Evolutionary conservation across 2,888 invertebrate genomes (phyloP), one percentile per base, ranked within the genome.

Genomic region (Nematopogon swammerdamellus): DNA sequence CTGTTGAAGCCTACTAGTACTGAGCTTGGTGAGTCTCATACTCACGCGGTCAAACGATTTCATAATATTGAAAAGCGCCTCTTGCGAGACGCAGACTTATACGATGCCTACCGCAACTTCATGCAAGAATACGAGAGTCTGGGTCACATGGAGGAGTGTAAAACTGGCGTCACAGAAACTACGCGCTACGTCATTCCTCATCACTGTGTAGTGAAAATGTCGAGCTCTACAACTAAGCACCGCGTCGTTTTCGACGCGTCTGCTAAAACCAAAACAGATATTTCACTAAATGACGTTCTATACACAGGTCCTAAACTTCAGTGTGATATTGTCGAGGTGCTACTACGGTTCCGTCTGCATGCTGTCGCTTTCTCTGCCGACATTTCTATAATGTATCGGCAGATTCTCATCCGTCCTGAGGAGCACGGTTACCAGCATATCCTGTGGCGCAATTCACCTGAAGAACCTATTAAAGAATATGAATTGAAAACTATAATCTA

Each of bases 71-170:
- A 48, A 19, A 42, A 42, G 17, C 42, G 43, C 3, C 48, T 48
- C 2, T 8, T 8, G 11, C 18, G 18, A 11, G 18, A 42, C 10
- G 2, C 48, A n/a, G n/a, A 20, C 8, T 36, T 20, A 8, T n/a
- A 46, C 19, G 19, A 3, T 10, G 17, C 6, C 3, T 54, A 54
- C 42, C 17, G 44, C 10, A 29, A 45, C 1, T 54, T 55, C 19
- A 50, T 56, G 44, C 2, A 18, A 4, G 54, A 55, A 51, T 55
- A 56, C 49, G 20, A 47, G 49, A n/a, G 43, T 18, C 36, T 58
- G 25, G 50, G 53, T 0, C 54, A 56, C 47, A 58, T 55, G 53
- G 29, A 47, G 11, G 25, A 42, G 47, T 25, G 6, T 6, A 17
- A 17, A 44, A 3, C 6, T 3, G 18, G 8, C 2, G 44, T 16